Percentiles rank a stretch among this genome's conserved stretches.
phyloP scores from a whole-genome alignment of 2,113 vertebrate species.

The Brachirus orientalis region DNA sequence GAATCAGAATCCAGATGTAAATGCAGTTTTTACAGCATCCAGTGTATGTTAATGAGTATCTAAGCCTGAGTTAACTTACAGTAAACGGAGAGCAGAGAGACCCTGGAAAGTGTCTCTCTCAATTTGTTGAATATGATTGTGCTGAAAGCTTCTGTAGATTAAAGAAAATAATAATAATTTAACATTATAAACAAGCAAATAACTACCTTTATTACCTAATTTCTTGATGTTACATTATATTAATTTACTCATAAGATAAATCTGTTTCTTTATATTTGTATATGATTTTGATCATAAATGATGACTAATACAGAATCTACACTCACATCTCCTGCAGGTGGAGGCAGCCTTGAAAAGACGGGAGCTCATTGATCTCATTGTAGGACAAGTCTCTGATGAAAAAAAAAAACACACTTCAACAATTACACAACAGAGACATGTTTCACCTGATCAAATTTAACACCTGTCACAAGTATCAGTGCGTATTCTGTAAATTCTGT shows the following conservation, averaged over 20 bases:
- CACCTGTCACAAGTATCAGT: no score
- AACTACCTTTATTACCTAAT: background rate
- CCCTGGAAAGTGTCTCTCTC: constrained; percentile 88
- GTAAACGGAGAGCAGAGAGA: constrained; percentile 86
- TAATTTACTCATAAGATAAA: no score
- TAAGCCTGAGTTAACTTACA: constrained; percentile 84
- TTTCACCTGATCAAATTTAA: no score
- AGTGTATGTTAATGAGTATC: background rate
- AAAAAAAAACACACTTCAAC: constrained; percentile 25
- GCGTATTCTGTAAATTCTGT: no score
- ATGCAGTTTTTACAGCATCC: background rate
- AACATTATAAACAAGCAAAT: background rate
- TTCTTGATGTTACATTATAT: no score
- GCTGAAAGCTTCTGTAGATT: constrained; percentile 88
- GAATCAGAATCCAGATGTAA: constrained; percentile 10
- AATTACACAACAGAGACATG: constrained; percentile 4
- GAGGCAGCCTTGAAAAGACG: constrained; percentile 89
- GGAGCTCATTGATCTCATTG: constrained; percentile 89
- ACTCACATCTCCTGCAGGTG: constrained; percentile 96
- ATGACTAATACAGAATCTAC: background rate
- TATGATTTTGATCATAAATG: no score
- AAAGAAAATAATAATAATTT: constrained; percentile 16
- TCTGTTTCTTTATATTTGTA: no score
- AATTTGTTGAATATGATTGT: constrained; percentile 90
- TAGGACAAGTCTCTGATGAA: constrained; percentile 91